phyloP scores from a whole-genome alignment of 2,113 vertebrate species.

The Ranitomeya imitator region DNA sequence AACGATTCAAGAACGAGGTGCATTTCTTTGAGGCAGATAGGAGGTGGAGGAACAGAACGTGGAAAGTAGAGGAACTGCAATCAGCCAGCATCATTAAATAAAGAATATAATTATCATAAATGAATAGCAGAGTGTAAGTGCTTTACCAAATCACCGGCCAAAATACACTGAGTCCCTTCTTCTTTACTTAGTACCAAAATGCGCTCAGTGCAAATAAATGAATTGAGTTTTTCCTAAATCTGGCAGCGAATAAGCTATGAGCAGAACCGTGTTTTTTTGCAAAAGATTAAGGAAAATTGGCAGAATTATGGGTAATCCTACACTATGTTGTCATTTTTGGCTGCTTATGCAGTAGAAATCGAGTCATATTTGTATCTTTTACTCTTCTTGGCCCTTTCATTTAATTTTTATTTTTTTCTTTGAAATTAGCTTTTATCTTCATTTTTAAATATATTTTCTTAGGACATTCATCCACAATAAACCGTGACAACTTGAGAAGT shows the following conservation, averaged over 20 bases:
- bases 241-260: constrained; percentile 30
- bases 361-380: constrained; percentile 48
- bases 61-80: constrained; percentile 23
- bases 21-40: neutral
- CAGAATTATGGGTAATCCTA: constrained; percentile 41
- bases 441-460: constrained; percentile 58
- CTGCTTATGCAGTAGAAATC: constrained; percentile 37
- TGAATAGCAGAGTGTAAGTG: constrained; percentile 43
- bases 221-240: constrained; percentile 36
- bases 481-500: constrained; percentile 23
- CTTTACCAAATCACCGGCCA: constrained; percentile 35
- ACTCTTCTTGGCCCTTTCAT: neutral
- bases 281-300: constrained; percentile 57
- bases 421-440: constrained; percentile 58
- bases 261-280: constrained; percentile 51
- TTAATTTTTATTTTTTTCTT: constrained; percentile 48
- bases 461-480: constrained; percentile 50
- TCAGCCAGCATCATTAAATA: constrained; percentile 7
- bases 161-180: constrained; percentile 37
- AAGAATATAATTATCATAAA: constrained; percentile 37
- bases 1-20: neutral
- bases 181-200: constrained; percentile 28
- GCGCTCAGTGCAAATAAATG: constrained; percentile 43
- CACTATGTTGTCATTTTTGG: constrained; percentile 55
- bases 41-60: neutral